phyloP scores from a whole-genome alignment of 2,113 vertebrate species.

The Melanotaenia duboulayi region DNA sequence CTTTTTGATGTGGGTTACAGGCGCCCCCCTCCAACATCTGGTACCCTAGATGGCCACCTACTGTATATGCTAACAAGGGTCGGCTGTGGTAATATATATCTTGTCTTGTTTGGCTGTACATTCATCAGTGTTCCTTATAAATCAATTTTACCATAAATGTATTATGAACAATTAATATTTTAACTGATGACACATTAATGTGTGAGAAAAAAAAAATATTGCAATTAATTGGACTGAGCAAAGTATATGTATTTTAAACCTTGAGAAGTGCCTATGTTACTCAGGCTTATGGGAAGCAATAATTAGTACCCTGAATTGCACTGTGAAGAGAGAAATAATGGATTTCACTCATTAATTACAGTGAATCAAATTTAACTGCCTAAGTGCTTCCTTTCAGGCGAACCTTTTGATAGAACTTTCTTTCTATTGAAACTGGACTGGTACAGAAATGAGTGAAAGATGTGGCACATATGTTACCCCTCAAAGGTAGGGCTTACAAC shows the following conservation, averaged over 20 bases:
- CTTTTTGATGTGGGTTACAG: too few relatives aligned
- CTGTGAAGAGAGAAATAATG: constrained; percentile 47
- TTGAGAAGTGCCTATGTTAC: constrained; percentile 12
- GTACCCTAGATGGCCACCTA: too few relatives aligned
- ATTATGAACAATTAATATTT: too few relatives aligned
- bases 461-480: neutral
- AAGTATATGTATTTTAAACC: constrained; percentile 29
- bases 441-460: constrained; percentile 16
- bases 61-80: too few relatives aligned
- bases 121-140: neutral
- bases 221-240: neutral
- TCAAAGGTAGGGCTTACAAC: neutral
- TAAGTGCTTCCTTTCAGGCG: constrained; percentile 52
- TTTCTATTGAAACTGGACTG: constrained; percentile 25
- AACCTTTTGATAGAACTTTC: constrained; percentile 30
- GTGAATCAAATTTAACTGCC: constrained; percentile 50
- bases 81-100: too few relatives aligned
- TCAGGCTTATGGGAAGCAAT: constrained; percentile 41
- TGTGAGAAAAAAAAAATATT: neutral
- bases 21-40: too few relatives aligned
- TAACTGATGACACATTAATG: neutral
- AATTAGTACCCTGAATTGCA: constrained; percentile 43
- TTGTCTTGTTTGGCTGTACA: too few relatives aligned
- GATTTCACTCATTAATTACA: constrained; percentile 57
- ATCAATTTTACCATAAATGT: neutral